Base-by-base conservation (phyloP, 1,140 invertebrate species). In the Alviniconcha marisindica region DNA sequence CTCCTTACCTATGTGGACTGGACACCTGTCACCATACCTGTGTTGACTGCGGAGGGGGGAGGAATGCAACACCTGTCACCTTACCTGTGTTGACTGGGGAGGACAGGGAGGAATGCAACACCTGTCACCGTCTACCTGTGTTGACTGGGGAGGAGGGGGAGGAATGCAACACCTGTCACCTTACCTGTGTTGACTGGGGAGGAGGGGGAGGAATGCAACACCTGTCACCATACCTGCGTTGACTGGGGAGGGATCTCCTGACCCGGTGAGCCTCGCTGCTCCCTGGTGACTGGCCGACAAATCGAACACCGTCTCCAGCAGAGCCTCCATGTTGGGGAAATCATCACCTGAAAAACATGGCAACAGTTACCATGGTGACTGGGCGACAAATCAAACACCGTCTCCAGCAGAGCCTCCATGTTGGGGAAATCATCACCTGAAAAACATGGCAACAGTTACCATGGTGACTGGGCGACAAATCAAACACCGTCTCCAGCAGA, bases 401-500 rank as follows among this genome's bases (percentile, higher is more conserved):
- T 83, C 76, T 88, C 87, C 66, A 88, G 69, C 76, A 88, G 77
- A 18, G 80, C 76, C 56, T 87, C 85, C 63, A 85, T 83, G 74
- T 60, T 87, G 24, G 84, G 36, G 48, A 88, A 88, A 76, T 88
- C 87, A 63, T 88, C 86, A 77, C 86, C 87, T 87, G 79, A 44
- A 12, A 76, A 0, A 44, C n/a, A n/a, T n/a, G n/a, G n/a, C n/a
- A n/a, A n/a, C n/a, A n/a, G n/a, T 54, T n/a, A n/a, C 38, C 24
- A 3, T 74, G 73, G 73, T 76, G 44, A 31, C 42, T 33, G 18
- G 73, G 42, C 1, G 73, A 54, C 42, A 83, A 28, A 36, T 74
- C 82, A 83, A 88, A 87, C 15, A 88, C 82, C 0, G 86, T 83
- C 76, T 88, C 87, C 66, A 88, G 69, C 76, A 88, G 77, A 18